Evolutionary conservation across 2,888 invertebrate species (phyloP), one percentile per base, ranked within the genome.

Genomic region (Hylaea fasciaria): DNA sequence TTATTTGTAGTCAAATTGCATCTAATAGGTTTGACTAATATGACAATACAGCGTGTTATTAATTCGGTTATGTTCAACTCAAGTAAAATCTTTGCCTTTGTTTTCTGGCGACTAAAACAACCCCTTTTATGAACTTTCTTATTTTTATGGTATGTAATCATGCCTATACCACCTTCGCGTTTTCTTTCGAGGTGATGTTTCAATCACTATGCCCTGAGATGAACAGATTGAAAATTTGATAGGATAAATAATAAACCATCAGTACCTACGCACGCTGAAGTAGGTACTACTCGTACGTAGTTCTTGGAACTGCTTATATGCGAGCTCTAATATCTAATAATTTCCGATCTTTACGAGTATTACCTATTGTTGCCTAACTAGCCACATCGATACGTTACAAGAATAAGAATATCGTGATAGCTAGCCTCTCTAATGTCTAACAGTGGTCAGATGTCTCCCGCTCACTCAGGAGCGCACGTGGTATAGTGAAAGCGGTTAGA

Each of bases 401-500:
- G 66, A 37, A 52, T 9, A 35, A n/a, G 48, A 57, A 32, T 45
- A 46, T 45, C 16, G 32, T 51, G 32, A 13, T 57, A 48, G 16
- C 49, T 52, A 14, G 37, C 41, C 45, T 47, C 22, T 53, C 53
- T 14, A n/a, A 17, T 16, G 16, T 39, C 28, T 46, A 8, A 40
- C 35, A 32, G 29, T 57, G 44, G 46, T 7, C 12, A 35, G 37
- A 37, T 48, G 35, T 44, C 51, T 17, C 29, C 7, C 56, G 35
- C 12, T 29, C 48, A 14, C 53, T 46, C 57, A 53, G 64, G 69
- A 65, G 47, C 43, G 64, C 64, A 64, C 66, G 66, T 66, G 66
- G 66, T 54, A 35, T 9, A 68, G 74, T 66, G 74, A 74, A 74
- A 73, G 73, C 65, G 55, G 51, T 71, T 68, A 66, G 65, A 16